These are phyloP conservation scores for Phalera bucephala DNA, from an alignment of 2,888 invertebrate genomes.

Conservation along the genomic window DNA sequence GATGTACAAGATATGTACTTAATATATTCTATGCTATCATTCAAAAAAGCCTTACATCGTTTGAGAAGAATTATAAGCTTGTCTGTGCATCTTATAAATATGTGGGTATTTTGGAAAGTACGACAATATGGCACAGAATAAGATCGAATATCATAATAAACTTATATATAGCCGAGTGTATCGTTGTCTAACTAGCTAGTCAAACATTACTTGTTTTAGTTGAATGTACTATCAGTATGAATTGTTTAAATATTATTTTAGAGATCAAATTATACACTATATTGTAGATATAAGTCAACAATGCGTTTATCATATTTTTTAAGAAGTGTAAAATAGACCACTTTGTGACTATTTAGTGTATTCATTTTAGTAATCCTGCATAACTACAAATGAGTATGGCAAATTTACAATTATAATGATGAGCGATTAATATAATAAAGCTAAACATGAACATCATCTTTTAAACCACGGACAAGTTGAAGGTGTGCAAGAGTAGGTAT, in stretches of 20 bases:
- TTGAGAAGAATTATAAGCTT: no score
- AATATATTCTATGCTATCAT: no score
- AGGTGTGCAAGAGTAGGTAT: no score
- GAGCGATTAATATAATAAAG: no score
- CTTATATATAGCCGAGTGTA: constrained; percentile 1
- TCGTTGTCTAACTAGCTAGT: constrained; percentile 47
- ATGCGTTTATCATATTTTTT: constrained; percentile 57
- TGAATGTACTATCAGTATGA: constrained; percentile 35
- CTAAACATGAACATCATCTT: no score
- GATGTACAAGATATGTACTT: neutral
- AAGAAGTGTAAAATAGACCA: constrained; percentile 61
- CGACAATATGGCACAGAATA: constrained; percentile 28
- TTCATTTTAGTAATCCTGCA: constrained; percentile 10
- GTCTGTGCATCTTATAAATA: constrained; percentile 5
- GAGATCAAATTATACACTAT: constrained; percentile 36
- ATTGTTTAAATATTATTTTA: constrained; percentile 40
- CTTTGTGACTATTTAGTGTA: constrained; percentile 37
- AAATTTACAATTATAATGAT: no score
- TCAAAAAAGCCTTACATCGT: no score
- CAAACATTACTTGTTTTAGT: constrained; percentile 49
- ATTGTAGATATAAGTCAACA: constrained; percentile 42
- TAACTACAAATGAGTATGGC: no score
- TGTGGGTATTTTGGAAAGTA: constrained; percentile 5
- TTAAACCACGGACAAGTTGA: no score
- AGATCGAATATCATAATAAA: constrained; percentile 18